A percentile compares a stretch with the other conserved stretches of the same genome.
Conservation (phyloP, 2,888 invertebrate genomes). For the Drosophila setosimentum region DNA sequence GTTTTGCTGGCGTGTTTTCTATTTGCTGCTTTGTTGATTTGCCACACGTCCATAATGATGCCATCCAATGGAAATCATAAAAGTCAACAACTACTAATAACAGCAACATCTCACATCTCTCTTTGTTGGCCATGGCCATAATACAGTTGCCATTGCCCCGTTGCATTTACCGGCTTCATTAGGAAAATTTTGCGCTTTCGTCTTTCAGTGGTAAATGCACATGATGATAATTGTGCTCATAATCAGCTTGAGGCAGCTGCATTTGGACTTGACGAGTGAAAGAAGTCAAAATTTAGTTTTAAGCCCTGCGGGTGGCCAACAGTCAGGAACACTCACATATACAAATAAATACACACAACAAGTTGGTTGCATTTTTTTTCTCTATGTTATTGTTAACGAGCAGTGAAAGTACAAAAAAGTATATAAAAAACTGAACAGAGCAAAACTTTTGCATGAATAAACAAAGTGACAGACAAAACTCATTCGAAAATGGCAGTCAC, state of each 20-base stretch:
- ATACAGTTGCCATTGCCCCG: constrained; percentile 38
- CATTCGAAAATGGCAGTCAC: constrained; percentile 39
- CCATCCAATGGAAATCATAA: constrained; percentile 79
- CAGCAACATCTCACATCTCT: constrained; percentile 26
- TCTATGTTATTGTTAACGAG: constrained; percentile 32
- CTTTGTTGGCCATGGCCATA: constrained; percentile 56
- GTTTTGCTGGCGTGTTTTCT: constrained; percentile 60
- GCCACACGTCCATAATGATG: constrained; percentile 72
- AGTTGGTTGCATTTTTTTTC: constrained; percentile 52
- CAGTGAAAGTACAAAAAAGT: constrained; percentile 63
- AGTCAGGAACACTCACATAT: constrained; percentile 26
- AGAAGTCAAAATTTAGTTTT: constrained; percentile 36
- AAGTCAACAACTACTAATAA: constrained; percentile 66
- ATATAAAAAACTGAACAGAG: constrained; percentile 28
- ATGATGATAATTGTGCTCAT: constrained; percentile 46
- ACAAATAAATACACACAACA: constrained; percentile 30
- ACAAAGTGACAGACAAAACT: constrained; percentile 45
- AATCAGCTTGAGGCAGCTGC: constrained; percentile 55
- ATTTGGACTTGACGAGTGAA: constrained; percentile 66
- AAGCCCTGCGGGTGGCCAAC: constrained; percentile 50
- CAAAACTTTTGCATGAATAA: constrained; percentile 68
- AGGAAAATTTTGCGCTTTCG: constrained; percentile 76
- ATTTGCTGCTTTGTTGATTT: constrained; percentile 66
- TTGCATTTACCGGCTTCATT: constrained; percentile 66
- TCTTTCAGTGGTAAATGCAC: constrained; percentile 38